Base-by-base conservation (phyloP, 2,797 vertebrate genomes). In the Amblyraja radiata region DNA sequence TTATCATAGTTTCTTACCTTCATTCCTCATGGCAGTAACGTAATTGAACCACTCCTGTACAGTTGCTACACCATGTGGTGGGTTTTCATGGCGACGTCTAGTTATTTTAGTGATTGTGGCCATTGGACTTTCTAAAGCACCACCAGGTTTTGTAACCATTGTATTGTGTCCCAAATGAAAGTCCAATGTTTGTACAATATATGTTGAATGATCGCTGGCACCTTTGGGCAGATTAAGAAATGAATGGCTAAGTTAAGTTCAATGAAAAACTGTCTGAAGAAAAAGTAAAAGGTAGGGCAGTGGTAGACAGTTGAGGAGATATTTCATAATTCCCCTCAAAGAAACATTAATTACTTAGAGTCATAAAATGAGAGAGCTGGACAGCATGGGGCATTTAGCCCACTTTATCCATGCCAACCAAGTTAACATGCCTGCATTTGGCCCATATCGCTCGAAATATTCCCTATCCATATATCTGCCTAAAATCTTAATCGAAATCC, bases 21-120 rank as follows among this genome's bases (percentile, higher is more conserved):
- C 98, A 0, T 98, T 99, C 94, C 99, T 98, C 93, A 99, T 99
- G 94, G 99, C 99, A 71, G 99, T 99, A 91, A 99, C 98, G 0
- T 99, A 99, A 96, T 97, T 97, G 95, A 99, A 99, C 99, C 99
- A 99, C 81, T 99, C 99, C 94, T 99, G 99, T 88, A 99, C 98
- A 0, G 98, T 99, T 91, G 99, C 98, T 2, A 99, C 99, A 36
- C 99, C 99, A 0, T 99, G 98, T 0, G 99, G 99, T 0, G 99
- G 98, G 94, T 99, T 99, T 94, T 99, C 98, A 0, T 99, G 99
- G 23, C 98, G 97, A 0, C 98, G 97, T 8, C 99, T 96, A 1
- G 98, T 99, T 94, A 99, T 99, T 95, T 99, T 99, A 10, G 99
- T 99, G 94, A 99, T 99, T 23, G 99, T 99, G 39, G 98, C 99